Evolutionary conservation across 2,888 invertebrate genomes (phyloP), one percentile per base, ranked within the genome.

Genomic region (Eledona agricola): DNA sequence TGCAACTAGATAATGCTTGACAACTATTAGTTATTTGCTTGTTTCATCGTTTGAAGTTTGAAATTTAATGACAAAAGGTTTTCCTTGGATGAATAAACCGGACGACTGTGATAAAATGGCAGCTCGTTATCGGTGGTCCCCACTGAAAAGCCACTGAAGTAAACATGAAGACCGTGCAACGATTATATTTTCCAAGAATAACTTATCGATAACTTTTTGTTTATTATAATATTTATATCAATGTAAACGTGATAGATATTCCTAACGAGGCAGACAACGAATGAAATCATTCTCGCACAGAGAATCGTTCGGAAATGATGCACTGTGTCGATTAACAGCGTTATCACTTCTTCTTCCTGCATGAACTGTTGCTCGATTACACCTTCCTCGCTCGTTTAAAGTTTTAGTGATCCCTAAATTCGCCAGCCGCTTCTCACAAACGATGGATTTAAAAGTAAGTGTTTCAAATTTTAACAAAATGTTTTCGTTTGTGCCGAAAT

Each of bases 301-400:
- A 37, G 47, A 28, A 37, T 47, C 37, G 47, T 47, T 46, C 34
- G 26, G 46, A 46, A 34, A 46, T 46, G 46, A 11, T 46, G 25
- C 35, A 46, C 12, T 17, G 25, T 12, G 7, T 34, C 9, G 25
- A 46, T 46, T 46, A 34, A 13, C 26, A n/a, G 26, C 19, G 31
- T 32, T 45, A 45, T 45, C 43, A 19, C 9, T 13, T 9, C 15
- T 32, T 45, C 43, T 45, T 45, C 34, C 45, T 35, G 46, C 19
- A n/a, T 29, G 22, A 46, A 35, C 13, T 25, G 23, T 26, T 28
- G 5, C 11, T n/a, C 2, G 25, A 37, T 37, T 37, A 12, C 26
- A 15, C 26, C 26, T 37, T 13, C 37, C 10, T 6, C 9, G 11
- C 19, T 7, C n/a, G 10, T 11, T 34, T 37, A 20, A 25, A 15